Base-by-base conservation (phyloP, 35 echinoderm and acorn worm genomes). In the Ptychodera flava region DNA sequence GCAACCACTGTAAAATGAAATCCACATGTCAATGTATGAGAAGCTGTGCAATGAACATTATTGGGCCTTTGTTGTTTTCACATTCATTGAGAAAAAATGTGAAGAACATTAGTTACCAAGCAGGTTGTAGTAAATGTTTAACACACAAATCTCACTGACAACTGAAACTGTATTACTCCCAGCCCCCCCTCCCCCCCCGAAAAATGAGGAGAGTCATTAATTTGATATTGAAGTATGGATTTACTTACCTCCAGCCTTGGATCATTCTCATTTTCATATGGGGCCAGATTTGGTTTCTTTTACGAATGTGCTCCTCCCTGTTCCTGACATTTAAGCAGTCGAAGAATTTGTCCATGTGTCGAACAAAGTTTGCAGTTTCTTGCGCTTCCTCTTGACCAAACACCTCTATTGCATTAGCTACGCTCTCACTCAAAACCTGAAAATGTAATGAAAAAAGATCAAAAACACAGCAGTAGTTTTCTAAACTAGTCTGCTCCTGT, bases 361-460 rank as follows among this genome's bases (percentile, higher is more conserved):
- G 16, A 0, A 90, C 83, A 45, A 90, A 93, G 1, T 83, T 27
- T 28, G 78, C 84, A 10, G 79, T 86, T 35, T 88, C 76, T 35
- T 76, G 34, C 2, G 79, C 89, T n/a, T 89, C 91, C 15, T 75
- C 16, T 34, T 78, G 36, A 2, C 64, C 85, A 28, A 34, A 30
- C 27, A 34, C 29, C 32, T 90, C 88, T 1, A 90, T 34, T 30
- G 83, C 77, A 53, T 93, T 93, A 1, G 88, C 88, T 38, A 90
- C 92, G 22, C 82, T 86, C n/a, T 82, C 85, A 35, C 91, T 92
- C 0, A 92, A 32, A 81, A 92, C n/a, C 91, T 86, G 87, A 36
- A 29, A 82, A 64, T 45, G 1, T 30, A 78, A 80, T 29, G 35
- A 90, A 29, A 16, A 83, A 15, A 79, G 16, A 33, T 28, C 14